Percentiles rank a stretch among this genome's conserved stretches.
Evolutionary conservation across 92 coral and sea anemone genomes (phyloP).

Genomic region (Phymanthus crucifer): DNA sequence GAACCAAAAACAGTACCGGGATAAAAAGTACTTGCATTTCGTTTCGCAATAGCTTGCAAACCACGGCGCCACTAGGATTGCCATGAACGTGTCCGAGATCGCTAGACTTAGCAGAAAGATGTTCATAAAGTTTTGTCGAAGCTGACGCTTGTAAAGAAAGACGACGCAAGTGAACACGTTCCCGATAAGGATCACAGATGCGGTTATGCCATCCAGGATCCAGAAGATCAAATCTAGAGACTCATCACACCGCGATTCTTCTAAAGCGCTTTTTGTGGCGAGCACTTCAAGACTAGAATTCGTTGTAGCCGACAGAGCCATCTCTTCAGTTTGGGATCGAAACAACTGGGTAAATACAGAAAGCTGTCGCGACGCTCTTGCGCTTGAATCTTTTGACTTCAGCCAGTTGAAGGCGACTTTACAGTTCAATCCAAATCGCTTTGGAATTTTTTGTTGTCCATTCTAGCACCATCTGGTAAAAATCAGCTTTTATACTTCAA

Average conservation of each 20-base stretch:
- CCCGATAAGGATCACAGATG: constrained; percentile 43
- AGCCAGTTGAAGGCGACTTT: neutral
- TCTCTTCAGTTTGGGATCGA: neutral
- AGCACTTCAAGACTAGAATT: neutral
- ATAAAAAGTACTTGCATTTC: constrained; percentile 39
- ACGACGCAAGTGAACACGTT: constrained; percentile 61
- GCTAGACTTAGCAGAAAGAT: constrained; percentile 67
- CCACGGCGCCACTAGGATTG: constrained; percentile 53
- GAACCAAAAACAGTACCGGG: constrained; percentile 48
- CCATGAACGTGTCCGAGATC: constrained; percentile 50
- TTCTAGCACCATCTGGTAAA: neutral
- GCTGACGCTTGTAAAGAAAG: constrained; percentile 45
- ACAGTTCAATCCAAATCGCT: neutral
- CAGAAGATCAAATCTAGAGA: constrained; percentile 38
- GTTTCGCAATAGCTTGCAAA: constrained; percentile 56
- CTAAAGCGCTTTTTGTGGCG: neutral
- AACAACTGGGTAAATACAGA: neutral
- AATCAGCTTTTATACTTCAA: neutral
- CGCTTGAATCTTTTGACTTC: too few relatives aligned
- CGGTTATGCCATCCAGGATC: constrained; percentile 40
- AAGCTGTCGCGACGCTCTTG: neutral
- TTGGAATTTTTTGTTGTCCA: neutral
- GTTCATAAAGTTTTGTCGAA: constrained; percentile 60
- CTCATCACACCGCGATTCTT: neutral
- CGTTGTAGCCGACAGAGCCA: neutral